Percentiles rank a stretch among this genome's conserved stretches.
These are phyloP conservation scores for Sylvilagus bachmani DNA, from an alignment of 2,113 vertebrate species.

Conservation along the genomic window DNA sequence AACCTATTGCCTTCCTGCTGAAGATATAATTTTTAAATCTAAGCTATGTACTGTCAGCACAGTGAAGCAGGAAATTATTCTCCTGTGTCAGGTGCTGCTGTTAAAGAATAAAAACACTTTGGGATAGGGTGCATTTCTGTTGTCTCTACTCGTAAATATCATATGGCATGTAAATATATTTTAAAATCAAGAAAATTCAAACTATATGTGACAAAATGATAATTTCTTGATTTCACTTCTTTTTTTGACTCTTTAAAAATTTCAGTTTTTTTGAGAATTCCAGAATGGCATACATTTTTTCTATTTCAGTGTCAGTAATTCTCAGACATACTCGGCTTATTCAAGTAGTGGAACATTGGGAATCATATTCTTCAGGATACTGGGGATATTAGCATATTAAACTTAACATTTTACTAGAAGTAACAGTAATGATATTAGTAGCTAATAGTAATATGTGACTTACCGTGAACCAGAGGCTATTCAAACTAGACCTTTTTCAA, in stretches of 20 bases:
- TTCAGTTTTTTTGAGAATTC: background rate
- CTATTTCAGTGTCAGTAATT: background rate
- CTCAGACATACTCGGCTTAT: background rate
- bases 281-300: background rate
- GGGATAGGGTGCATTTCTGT: slow-evolving; percentile 49
- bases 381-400: background rate
- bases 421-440: background rate
- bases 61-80: slow-evolving; percentile 77
- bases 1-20: slow-evolving; percentile 67
- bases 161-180: slow-evolving; percentile 51
- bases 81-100: slow-evolving; percentile 62
- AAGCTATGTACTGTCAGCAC: slow-evolving; percentile 63
- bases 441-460: background rate
- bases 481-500: background rate
- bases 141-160: slow-evolving; percentile 58
- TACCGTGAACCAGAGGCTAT: background rate
- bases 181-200: slow-evolving; percentile 55
- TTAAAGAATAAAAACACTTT: slow-evolving; percentile 58
- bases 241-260: background rate
- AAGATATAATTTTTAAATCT: slow-evolving; percentile 74
- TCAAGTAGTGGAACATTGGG: slow-evolving; percentile 2
- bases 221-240: background rate
- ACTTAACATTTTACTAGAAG: background rate
- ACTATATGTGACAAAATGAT: slow-evolving; percentile 51
- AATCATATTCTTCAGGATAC: background rate